Percentiles rank a stretch among this genome's conserved stretches.
Evolutionary conservation across 2,888 invertebrate genomes (phyloP).

Genomic region (Labia minor): DNA sequence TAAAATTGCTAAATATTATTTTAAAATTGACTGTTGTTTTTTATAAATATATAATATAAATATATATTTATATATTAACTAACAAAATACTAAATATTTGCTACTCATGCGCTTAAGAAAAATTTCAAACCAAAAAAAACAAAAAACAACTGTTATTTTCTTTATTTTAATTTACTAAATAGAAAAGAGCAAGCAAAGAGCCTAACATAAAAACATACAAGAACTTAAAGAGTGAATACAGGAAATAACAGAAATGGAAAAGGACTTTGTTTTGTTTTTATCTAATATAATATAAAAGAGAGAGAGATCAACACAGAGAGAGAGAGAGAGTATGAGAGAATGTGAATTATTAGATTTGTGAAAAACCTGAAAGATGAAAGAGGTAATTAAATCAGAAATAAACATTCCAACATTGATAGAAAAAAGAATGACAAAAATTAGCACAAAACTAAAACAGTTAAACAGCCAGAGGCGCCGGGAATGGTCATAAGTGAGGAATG

Average conservation of each 20-base stretch:
- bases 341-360: background rate
- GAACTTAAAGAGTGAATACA: background rate
- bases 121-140: background rate
- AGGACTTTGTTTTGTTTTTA: too few relatives aligned
- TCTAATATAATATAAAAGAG: too few relatives aligned
- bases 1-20: background rate
- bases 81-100: background rate
- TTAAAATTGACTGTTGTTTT: background rate
- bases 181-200: background rate
- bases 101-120: constrained; percentile 21
- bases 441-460: background rate
- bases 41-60: background rate
- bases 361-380: background rate
- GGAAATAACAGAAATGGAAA: constrained; percentile 8
- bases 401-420: constrained; percentile 7
- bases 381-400: constrained; percentile 13
- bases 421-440: background rate
- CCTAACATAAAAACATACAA: background rate
- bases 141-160: background rate
- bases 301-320: background rate
- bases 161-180: background rate
- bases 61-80: background rate
- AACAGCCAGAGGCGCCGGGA: constrained; percentile 1
- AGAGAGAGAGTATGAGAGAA: background rate
- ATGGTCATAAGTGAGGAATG: background rate